Percentiles rank a stretch among this genome's conserved stretches.
These are phyloP conservation scores for Balaeniceps rex DNA, from an alignment of 2,113 vertebrate species.

Conservation along the genomic window DNA sequence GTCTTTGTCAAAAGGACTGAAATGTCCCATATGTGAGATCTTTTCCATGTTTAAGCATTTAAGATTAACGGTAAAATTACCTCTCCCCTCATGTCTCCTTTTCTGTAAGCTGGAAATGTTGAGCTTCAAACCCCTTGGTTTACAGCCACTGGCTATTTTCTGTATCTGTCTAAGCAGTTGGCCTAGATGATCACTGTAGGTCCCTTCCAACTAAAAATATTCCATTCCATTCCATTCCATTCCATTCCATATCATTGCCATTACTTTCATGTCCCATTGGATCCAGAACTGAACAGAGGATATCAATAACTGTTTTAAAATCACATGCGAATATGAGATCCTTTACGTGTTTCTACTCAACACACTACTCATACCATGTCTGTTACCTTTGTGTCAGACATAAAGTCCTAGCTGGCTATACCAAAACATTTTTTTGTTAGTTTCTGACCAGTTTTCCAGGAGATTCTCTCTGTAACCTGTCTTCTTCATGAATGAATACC, in stretches of 20 bases:
- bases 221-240: not conserved
- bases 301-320: not conserved
- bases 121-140: not conserved
- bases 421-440: not conserved
- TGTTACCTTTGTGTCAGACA: not conserved
- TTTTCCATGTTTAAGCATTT: not conserved
- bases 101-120: not conserved
- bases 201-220: fast-evolving
- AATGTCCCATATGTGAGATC: not conserved
- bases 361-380: fast-evolving
- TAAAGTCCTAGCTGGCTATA: not conserved
- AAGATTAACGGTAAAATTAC: not conserved
- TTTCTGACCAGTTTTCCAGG: not conserved
- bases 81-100: not conserved
- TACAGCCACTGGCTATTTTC: not conserved
- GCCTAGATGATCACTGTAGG: not conserved
- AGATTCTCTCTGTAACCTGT: not conserved
- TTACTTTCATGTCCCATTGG: not conserved
- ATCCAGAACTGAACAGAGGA: not conserved
- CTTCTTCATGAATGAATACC: not conserved
- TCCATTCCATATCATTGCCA: not conserved
- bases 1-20: not conserved
- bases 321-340: not conserved
- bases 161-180: not conserved
- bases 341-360: not conserved